phyloP scores from a whole-genome alignment of 2,797 vertebrate species.

The Craterocephalus amniculus region DNA sequence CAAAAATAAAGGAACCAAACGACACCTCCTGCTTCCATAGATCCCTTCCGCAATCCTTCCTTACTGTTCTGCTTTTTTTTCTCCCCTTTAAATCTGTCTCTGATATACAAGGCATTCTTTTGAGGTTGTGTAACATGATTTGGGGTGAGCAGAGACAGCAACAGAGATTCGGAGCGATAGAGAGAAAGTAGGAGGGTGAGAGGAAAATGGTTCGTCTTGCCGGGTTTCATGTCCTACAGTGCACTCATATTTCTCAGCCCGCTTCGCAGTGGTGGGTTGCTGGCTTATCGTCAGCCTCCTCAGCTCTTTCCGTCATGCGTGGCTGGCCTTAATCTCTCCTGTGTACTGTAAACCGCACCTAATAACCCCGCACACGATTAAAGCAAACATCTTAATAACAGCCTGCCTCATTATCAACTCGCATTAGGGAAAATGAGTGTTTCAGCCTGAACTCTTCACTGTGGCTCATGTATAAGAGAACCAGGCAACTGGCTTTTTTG shows the following conservation, averaged over 20 bases:
- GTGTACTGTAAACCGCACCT: slow-evolving; percentile 72
- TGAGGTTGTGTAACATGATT: slow-evolving; percentile 71
- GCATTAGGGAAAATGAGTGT: slow-evolving; percentile 51
- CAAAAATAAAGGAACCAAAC: slow-evolving; percentile 45
- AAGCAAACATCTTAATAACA: slow-evolving; percentile 74
- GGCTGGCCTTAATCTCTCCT: slow-evolving; percentile 71
- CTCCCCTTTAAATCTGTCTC: slow-evolving; percentile 58
- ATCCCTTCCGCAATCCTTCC: slow-evolving; percentile 37
- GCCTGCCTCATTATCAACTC: slow-evolving; percentile 69
- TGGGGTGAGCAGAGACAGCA: slow-evolving; percentile 37
- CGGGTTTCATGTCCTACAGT: slow-evolving; percentile 57
- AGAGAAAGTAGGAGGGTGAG: slow-evolving; percentile 12
- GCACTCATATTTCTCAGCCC: slow-evolving; percentile 63
- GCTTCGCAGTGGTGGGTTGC: slow-evolving; percentile 57
- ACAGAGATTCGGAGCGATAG: slow-evolving; percentile 24
- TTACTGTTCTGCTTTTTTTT: slow-evolving; percentile 30
- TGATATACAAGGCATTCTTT: slow-evolving; percentile 70
- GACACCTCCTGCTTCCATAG: slow-evolving; percentile 47
- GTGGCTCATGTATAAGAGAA: slow-evolving; percentile 37
- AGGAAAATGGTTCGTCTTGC: slow-evolving; percentile 47
- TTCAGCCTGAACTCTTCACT: slow-evolving; percentile 36
- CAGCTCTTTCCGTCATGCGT: slow-evolving; percentile 61
- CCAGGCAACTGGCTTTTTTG: slow-evolving; percentile 21
- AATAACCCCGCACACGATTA: slow-evolving; percentile 73
- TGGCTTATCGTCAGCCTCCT: slow-evolving; percentile 65